A percentile compares a stretch with the other conserved stretches of the same genome.
Evolutionary conservation across 2,888 invertebrate species (phyloP).

Genomic region (Drosophila rubida): DNA sequence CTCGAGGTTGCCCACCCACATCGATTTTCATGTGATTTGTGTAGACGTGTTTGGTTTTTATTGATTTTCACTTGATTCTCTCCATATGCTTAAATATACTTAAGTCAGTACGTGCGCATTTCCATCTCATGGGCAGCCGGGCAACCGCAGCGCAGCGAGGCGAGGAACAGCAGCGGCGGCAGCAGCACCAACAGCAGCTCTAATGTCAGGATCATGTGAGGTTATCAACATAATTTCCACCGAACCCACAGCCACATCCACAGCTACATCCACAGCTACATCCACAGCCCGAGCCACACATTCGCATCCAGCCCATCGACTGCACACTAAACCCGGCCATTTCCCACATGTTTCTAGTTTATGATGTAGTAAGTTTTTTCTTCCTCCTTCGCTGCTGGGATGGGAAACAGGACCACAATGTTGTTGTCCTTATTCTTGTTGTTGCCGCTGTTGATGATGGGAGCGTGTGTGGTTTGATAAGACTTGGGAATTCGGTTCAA

Average conservation of each 20-base stretch:
- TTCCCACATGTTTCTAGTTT: conserved; percentile 71
- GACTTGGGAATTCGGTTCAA: conserved; percentile 53
- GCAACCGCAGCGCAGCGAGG: conserved; percentile 18
- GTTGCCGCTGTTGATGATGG: conserved; percentile 53
- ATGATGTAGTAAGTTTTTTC: conserved; percentile 73
- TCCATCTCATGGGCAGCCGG: conserved; percentile 55
- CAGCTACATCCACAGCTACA: conserved; percentile 10
- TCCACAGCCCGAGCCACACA: no score
- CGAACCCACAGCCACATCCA: conserved; percentile 15
- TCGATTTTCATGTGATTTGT: conserved; percentile 81
- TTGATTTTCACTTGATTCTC: conserved; percentile 80
- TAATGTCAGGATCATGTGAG: conserved; percentile 79
- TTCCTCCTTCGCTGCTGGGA: not conserved
- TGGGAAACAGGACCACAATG: conserved; percentile 18
- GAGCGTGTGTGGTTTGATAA: conserved; percentile 75
- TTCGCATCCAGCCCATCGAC: conserved; percentile 36
- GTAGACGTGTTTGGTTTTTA: conserved; percentile 80
- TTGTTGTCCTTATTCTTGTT: conserved; percentile 12
- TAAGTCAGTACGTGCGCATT: conserved; percentile 79
- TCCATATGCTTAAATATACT: conserved; percentile 80
- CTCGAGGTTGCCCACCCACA: conserved; percentile 42
- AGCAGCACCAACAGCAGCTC: conserved; percentile 58
- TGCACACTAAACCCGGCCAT: conserved; percentile 29
- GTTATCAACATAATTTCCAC: conserved; percentile 79
- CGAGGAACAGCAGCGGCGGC: conserved; percentile 28